phyloP scores from a whole-genome alignment of 2,113 vertebrate species.

The Protomyctophum bolini region DNA sequence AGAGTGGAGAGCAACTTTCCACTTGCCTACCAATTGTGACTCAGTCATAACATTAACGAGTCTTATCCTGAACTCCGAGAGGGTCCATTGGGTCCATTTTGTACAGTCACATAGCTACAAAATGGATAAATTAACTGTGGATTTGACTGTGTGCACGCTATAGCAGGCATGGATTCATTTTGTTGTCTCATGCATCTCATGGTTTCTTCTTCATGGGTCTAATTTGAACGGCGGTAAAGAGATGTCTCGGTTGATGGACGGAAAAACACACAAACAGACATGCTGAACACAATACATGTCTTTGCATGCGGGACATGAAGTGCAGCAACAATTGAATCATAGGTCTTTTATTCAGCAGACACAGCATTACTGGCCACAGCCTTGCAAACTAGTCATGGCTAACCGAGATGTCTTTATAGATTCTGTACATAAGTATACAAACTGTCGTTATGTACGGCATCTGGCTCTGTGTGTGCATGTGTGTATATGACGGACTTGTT shows the following conservation, averaged over 20 bases:
- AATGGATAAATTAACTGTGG: no score
- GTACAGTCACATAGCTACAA: no score
- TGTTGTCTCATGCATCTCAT: background rate
- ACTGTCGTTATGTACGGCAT: conserved; percentile 38
- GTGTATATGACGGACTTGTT: conserved; percentile 1
- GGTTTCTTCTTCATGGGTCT: conserved; percentile 27
- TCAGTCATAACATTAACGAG: no score
- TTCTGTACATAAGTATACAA: conserved; percentile 38
- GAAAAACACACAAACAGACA: conserved; percentile 27
- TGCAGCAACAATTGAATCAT: conserved; percentile 41
- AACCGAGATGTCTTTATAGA: conserved; percentile 39
- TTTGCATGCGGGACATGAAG: conserved; percentile 10
- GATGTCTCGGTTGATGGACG: conserved; percentile 38
- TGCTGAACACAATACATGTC: conserved; percentile 30
- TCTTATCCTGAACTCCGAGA: no score
- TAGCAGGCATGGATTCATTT: background rate
- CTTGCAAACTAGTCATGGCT: conserved; percentile 43
- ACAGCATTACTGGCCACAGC: conserved; percentile 44
- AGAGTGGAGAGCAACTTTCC: background rate
- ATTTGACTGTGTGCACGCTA: background rate
- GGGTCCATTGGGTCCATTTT: no score
- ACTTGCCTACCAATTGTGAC: background rate
- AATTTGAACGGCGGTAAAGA: conserved; percentile 22
- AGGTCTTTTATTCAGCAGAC: conserved; percentile 30
- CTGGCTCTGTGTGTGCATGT: conserved; percentile 34